Base-by-base conservation (phyloP, 2,113 vertebrate species). In the Capreolus pygargus region DNA sequence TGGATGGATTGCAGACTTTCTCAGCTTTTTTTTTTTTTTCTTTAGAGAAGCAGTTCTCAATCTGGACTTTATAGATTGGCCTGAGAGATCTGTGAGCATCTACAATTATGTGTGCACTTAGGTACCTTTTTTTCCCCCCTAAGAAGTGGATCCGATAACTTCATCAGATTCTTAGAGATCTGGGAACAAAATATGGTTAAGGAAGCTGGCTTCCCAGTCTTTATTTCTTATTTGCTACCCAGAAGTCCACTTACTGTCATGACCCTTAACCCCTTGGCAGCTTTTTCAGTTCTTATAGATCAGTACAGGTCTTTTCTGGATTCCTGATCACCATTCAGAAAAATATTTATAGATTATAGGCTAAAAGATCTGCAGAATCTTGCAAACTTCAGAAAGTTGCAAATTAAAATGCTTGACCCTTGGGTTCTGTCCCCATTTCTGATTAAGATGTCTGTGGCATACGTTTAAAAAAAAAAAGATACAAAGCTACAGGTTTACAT, bases 351-450 rank as follows among this genome's bases (percentile, higher is more conserved):
- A 70, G 45, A 64, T 86, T 19, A 60, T 33, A 50, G 43, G 9
- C 33, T 21, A 17, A 86, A 84, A 94, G 55, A 23, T 21, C 39
- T 58, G 78, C 17, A 91, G 47, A 93, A 27, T 79, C 78, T 43
- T 57, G 39, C 11, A 70, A 91, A 45, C 50, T 94, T 90, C 76
- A 81, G 81, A 95, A 92, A 93, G 11, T 33, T 94, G 45, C 27
- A 67, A 50, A 88, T 58, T 45, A 64, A 90, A 94, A 86, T 91
- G 76, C 25, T 58, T 2, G 5, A 57, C 39, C 76, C 55, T 83
- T 52, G 55, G 14, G 47, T 45, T 64, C 39, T 58, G 86, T n/a
- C 23, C 27, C 3, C n/a, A 55, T 78, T 87, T 94, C 58, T 93
- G 45, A 64, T 90, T 39, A 78, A 95, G 74, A 30, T 19, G 15